Evolutionary conservation across 2,113 vertebrate genomes (phyloP), one percentile per base, ranked within the genome.

Genomic region (Colius striatus): DNA sequence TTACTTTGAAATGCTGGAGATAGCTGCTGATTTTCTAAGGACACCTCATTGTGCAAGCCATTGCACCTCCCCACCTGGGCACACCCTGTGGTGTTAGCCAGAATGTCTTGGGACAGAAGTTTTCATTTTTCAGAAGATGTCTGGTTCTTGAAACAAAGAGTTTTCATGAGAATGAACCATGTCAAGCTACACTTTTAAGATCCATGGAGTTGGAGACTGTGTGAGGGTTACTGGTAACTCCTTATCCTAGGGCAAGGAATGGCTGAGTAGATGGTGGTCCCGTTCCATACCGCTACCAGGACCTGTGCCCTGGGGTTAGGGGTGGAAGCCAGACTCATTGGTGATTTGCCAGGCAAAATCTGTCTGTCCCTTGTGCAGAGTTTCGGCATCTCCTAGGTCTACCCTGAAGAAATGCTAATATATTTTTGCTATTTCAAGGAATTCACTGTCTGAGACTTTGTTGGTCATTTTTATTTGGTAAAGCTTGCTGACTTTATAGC

Each of bases 191-290:
- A 12, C 1, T 0, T 87, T 87, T 85, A 53, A 63, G 65, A 30
- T 58, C 43, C 50, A 62, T 19, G 41, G 51, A 71, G 51, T 0
- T 0, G 53, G 34, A 78, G 30, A 12, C 62, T 32, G 1, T 11
- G 34, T 0, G 1, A 38, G 6, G 13, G 18, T 10, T 81, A 17
- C 23, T 0, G 4, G 23, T 16, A 51, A 1, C 6, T 72, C 32
- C 38, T 83, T 54, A 13, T 27, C 47, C 65, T 25, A 43, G 18
- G 36, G 43, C 51, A 72, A 53, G 32, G 27, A 45, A 47, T 0
- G 4, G 47, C 55, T 65, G 32, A 26, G 41, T 14, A 34, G 76
- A 54, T 0, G 1, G 70, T 63, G 5, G 25, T 41, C 23, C 27
- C 38, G 20, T 72, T 63, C 78, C 34, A 16, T 27, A 48, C 14